Conservation (phyloP, 2,113 vertebrate species). For the Eclectus roratus region DNA sequence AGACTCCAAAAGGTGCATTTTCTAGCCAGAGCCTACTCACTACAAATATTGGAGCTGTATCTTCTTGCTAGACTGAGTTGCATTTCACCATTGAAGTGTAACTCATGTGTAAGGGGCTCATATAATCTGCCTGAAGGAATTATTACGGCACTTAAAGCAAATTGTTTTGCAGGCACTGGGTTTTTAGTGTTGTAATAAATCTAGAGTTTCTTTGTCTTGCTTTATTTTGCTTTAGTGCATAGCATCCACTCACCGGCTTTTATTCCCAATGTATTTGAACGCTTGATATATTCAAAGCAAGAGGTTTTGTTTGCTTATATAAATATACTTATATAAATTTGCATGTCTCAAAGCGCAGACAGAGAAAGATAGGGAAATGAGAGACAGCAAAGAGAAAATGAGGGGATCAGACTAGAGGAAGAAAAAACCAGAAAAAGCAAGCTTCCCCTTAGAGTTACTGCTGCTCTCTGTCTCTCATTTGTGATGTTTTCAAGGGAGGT, state of each 20-base stretch:
- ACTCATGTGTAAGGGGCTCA: background rate
- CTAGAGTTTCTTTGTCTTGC: background rate
- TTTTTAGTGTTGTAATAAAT: conserved; percentile 6
- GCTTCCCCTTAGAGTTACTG: background rate
- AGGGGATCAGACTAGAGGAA: background rate
- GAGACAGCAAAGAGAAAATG: background rate
- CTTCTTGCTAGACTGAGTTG: background rate
- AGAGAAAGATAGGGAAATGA: background rate
- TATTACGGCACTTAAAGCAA: background rate
- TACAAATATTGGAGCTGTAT: background rate
- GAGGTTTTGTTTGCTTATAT: background rate
- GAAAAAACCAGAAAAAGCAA: background rate
- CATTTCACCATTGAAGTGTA: background rate
- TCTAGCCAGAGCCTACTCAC: background rate
- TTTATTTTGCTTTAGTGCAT: conserved; percentile 9
- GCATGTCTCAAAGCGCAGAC: background rate
- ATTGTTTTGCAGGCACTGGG: background rate
- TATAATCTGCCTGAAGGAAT: conserved; percentile 20
- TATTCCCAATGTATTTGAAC: background rate
- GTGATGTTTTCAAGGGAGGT: background rate
- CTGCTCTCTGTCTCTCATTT: background rate
- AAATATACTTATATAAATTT: background rate
- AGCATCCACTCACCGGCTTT: background rate
- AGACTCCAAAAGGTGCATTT: background rate
- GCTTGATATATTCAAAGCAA: background rate